Evolutionary conservation across 2,797 vertebrate species (phyloP).

Genomic region (Setipinna tenuifilis): DNA sequence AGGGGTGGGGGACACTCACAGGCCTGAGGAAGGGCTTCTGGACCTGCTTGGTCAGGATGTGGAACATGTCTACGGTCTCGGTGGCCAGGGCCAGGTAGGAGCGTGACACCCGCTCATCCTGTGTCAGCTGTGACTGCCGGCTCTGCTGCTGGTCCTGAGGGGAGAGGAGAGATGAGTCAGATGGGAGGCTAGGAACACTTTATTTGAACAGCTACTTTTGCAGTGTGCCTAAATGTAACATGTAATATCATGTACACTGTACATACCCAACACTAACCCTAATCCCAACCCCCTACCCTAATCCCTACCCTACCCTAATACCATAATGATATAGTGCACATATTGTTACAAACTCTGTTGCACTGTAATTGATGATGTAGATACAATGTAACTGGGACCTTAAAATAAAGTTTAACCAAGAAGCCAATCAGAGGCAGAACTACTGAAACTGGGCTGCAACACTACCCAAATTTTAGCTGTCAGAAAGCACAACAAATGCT

Average conservation of each 20-base stretch:
- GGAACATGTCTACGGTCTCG: constrained; percentile 99
- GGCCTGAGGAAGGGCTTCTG: constrained; percentile 99
- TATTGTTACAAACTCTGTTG: no score
- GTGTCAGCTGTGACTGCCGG: constrained; percentile 94
- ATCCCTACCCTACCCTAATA: no score
- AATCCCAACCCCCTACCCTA: no score
- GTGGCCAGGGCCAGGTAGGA: constrained; percentile 96
- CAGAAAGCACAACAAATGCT: not conserved
- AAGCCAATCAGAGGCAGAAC: not conserved
- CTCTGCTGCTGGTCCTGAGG: constrained; percentile 95
- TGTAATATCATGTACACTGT: no score
- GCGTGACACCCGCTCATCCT: constrained; percentile 96
- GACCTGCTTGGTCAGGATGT: constrained; percentile 98
- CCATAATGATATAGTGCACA: no score
- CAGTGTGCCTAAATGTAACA: no score
- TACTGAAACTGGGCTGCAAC: not conserved
- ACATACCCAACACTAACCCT: no score
- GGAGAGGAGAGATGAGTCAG: not conserved
- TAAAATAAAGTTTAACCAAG: no score
- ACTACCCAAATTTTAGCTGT: not conserved
- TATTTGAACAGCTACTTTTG: no score
- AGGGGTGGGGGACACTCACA: constrained; percentile 77
- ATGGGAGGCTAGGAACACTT: no score
- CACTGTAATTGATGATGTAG: no score
- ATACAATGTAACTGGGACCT: no score